phyloP scores from a whole-genome alignment of 2,888 invertebrate species.

The Nineta flava region DNA sequence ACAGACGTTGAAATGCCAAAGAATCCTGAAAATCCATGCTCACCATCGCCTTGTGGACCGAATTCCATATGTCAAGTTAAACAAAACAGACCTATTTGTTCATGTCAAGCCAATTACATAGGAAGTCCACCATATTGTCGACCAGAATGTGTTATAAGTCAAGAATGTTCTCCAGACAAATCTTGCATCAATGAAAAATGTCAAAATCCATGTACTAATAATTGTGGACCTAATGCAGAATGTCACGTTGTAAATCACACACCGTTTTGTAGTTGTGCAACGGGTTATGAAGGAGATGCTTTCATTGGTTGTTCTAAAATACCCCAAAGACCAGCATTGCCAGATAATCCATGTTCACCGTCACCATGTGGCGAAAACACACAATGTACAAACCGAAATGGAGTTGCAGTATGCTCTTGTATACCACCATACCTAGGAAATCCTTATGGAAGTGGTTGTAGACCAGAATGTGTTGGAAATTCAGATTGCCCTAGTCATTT shows the following conservation, averaged over 20 bases:
- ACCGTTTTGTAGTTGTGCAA: slow-evolving; percentile 62
- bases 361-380: slow-evolving; percentile 78
- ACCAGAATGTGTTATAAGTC: slow-evolving; percentile 70
- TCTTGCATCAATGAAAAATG: slow-evolving; percentile 74
- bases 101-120: slow-evolving; percentile 61
- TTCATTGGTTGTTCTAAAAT: slow-evolving; percentile 60
- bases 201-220: slow-evolving; percentile 58
- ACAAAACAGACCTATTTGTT: slow-evolving; percentile 62
- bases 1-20: slow-evolving; percentile 26
- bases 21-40: slow-evolving; percentile 44
- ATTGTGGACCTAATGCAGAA: slow-evolving; percentile 65
- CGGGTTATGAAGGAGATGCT: slow-evolving; percentile 69
- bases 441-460: slow-evolving; percentile 70
- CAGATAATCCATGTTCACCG: slow-evolving; percentile 50
- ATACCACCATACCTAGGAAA: slow-evolving; percentile 79
- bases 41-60: slow-evolving; percentile 48
- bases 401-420: slow-evolving; percentile 60
- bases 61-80: slow-evolving; percentile 74
- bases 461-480: slow-evolving; percentile 71
- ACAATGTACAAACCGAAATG: slow-evolving; percentile 53
- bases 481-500: slow-evolving; percentile 63
- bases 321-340: slow-evolving; percentile 11
- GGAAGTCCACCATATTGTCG: slow-evolving; percentile 69
- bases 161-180: slow-evolving; percentile 61
- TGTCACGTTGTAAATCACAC: slow-evolving; percentile 67